Conservation (phyloP, 1,140 invertebrate genomes). For the Panagrolaimus sp. region DNA sequence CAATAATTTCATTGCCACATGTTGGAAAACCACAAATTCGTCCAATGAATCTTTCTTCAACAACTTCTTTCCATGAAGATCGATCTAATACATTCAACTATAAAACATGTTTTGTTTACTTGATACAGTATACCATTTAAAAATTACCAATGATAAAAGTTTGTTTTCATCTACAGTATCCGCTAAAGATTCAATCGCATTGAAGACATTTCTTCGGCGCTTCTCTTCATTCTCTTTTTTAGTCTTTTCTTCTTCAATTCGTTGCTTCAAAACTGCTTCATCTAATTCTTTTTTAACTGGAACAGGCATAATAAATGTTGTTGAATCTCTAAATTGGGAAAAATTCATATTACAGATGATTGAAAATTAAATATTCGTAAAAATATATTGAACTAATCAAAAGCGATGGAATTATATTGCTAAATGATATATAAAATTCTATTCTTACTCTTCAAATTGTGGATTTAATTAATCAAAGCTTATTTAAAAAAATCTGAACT, state of each 20-base stretch:
- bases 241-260: slow-evolving; percentile 1
- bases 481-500: too few relatives aligned
- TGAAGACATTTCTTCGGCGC: slow-evolving; percentile 14
- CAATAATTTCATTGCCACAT: slow-evolving; percentile 12
- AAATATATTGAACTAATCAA: too few relatives aligned
- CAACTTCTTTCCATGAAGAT: slow-evolving; percentile 15
- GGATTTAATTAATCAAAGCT: too few relatives aligned
- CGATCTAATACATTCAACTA: slow-evolving; percentile 13
- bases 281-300: background rate
- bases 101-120: slow-evolving; percentile 13
- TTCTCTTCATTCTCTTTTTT: background rate
- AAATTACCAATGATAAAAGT: slow-evolving; percentile 27
- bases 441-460: too few relatives aligned
- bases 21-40: slow-evolving; percentile 15
- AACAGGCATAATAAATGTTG: too few relatives aligned
- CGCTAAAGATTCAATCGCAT: slow-evolving; percentile 30
- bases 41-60: slow-evolving; percentile 18
- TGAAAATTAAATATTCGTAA: background rate
- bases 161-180: slow-evolving; percentile 23
- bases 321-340: background rate
- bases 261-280: background rate
- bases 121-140: slow-evolving; percentile 16
- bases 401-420: too few relatives aligned
- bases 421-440: too few relatives aligned
- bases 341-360: background rate